A percentile compares a stretch with the other conserved stretches of the same genome.
Conservation (phyloP, 2,888 invertebrate species). For the Orchesellides sinensis region DNA sequence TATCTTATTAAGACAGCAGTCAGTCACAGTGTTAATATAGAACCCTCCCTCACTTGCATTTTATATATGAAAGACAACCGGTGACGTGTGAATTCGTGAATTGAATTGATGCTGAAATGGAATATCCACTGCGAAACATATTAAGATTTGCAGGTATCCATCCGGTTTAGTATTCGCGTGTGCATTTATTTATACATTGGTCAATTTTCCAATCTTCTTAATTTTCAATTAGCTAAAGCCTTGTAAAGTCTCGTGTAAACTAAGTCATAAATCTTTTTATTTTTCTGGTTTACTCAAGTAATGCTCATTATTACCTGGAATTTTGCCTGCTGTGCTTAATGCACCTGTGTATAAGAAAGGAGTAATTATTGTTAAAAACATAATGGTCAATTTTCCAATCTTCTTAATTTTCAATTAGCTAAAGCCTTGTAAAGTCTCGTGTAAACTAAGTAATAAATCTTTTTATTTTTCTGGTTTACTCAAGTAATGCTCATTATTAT, state of each 20-base stretch:
- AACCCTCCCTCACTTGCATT: no score
- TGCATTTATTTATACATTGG: no score
- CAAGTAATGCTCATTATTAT: not conserved
- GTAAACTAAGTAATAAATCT: conserved; percentile 8
- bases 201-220: not conserved
- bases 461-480: not conserved
- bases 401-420: conserved; percentile 2
- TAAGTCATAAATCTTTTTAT: conserved; percentile 12
- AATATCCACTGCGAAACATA: no score
- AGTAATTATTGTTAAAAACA: not conserved
- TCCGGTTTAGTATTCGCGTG: no score
- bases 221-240: conserved; percentile 2
- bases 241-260: no score
- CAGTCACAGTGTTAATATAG: no score
- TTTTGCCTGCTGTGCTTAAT: not conserved
- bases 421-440: no score
- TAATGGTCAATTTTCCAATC: no score
- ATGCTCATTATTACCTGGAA: not conserved
- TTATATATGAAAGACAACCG: no score
- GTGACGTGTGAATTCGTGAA: conserved; percentile 41
- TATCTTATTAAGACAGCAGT: no score
- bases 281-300: not conserved
- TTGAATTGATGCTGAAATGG: conserved; percentile 39
- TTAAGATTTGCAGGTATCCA: no score
- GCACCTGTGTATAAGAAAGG: not conserved